phyloP scores from a whole-genome alignment of 2,888 invertebrate genomes.

The Uropetala carovei region DNA sequence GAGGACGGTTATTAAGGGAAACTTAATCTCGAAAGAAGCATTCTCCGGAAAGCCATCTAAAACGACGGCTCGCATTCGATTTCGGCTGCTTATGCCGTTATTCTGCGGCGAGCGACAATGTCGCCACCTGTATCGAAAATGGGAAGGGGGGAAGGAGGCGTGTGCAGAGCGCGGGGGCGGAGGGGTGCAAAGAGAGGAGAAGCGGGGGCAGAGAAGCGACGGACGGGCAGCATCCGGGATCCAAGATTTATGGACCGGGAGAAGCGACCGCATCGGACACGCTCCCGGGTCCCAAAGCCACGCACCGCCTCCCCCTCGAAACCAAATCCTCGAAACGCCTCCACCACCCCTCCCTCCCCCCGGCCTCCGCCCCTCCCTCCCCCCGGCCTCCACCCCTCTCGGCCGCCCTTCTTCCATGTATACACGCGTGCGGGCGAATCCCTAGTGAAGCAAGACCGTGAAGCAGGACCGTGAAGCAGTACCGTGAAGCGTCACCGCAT shows the following conservation, averaged over 20 bases:
- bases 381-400: too few relatives aligned
- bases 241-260: slow-evolving; percentile 58
- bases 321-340: background rate
- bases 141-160: too few relatives aligned
- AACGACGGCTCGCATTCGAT: too few relatives aligned
- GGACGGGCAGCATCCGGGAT: slow-evolving; percentile 21
- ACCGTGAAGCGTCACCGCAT: slow-evolving; percentile 1
- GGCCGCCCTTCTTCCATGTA: background rate
- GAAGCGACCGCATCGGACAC: slow-evolving; percentile 50
- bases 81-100: background rate
- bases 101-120: slow-evolving; percentile 35
- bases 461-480: background rate
- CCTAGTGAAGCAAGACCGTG: background rate
- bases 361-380: background rate
- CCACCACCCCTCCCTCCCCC: background rate
- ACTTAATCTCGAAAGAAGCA: too few relatives aligned
- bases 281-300: background rate
- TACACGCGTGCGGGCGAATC: background rate
- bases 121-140: slow-evolving; percentile 30
- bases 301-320: background rate
- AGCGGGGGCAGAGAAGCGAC: background rate
- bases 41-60: too few relatives aligned
- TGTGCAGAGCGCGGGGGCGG: background rate
- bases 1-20: too few relatives aligned
- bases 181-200: background rate